These are phyloP conservation scores for Pteruthius melanotis DNA, from an alignment of 2,113 vertebrate species.

Conservation along the genomic window DNA sequence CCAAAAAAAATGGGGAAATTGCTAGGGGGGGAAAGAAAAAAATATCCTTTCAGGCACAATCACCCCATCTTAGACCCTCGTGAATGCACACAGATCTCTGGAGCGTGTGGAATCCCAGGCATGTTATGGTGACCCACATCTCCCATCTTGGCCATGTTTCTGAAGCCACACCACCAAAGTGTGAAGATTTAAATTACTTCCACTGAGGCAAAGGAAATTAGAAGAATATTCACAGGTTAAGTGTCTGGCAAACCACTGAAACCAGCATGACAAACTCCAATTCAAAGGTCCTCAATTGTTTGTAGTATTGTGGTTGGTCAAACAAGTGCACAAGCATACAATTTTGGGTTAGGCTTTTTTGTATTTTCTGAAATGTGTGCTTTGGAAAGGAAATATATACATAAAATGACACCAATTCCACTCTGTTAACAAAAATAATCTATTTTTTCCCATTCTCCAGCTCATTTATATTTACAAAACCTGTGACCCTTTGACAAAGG, in stretches of 20 bases:
- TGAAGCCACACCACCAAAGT: conserved; percentile 47
- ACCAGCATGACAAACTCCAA: not conserved
- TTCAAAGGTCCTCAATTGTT: not conserved
- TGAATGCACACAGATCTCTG: conserved; percentile 6
- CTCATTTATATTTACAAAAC: not conserved
- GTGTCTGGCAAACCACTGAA: conserved; percentile 1
- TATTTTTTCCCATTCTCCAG: not conserved
- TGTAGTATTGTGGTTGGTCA: not conserved
- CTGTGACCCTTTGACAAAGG: not conserved
- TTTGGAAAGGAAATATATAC: not conserved
- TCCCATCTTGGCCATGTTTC: not conserved
- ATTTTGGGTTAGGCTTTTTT: not conserved
- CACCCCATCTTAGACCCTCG: conserved; percentile 42
- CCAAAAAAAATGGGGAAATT: not conserved
- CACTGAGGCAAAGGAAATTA: not conserved
- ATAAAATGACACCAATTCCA: not conserved
- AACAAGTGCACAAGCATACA: not conserved
- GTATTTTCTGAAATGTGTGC: not conserved
- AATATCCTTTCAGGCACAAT: conserved; percentile 18
- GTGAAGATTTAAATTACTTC: not conserved
- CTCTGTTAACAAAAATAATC: not conserved
- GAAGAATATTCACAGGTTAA: not conserved
- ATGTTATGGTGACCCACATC: not conserved
- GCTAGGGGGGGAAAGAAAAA: not conserved
- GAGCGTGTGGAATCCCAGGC: not conserved